phyloP scores from a whole-genome alignment of 2,888 invertebrate species.

The Leptopilina syphax region DNA sequence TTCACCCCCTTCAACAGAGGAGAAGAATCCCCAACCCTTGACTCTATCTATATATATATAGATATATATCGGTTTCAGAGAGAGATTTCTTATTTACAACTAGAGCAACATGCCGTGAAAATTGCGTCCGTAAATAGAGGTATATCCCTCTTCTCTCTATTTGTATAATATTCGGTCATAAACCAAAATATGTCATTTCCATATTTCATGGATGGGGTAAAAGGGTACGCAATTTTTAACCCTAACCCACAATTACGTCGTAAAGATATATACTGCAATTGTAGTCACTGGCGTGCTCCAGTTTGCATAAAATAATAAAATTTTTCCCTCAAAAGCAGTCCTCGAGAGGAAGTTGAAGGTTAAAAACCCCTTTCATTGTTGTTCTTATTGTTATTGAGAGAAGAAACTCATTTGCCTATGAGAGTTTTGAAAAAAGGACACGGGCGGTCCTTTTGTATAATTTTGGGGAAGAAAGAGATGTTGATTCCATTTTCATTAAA shows the following conservation, averaged over 20 bases:
- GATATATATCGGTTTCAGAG: conserved; percentile 10
- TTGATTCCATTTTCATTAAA: conserved; percentile 51
- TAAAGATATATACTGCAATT: conserved; percentile 63
- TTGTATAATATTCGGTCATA: conserved; percentile 54
- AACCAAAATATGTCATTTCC: conserved; percentile 56
- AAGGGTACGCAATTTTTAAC: conserved; percentile 72
- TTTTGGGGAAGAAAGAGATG: conserved; percentile 41
- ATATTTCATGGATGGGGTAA: conserved; percentile 62
- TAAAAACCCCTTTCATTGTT: conserved; percentile 63
- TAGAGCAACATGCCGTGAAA: conserved; percentile 65
- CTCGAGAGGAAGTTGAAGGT: conserved; percentile 66
- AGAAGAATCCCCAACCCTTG: conserved; percentile 67
- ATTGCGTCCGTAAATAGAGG: conserved; percentile 58
- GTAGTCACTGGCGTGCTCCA: conserved; percentile 64
- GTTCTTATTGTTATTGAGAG: too few relatives aligned
- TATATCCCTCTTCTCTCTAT: conserved; percentile 45
- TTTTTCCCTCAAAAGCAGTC: conserved; percentile 37
- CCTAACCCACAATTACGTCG: conserved; percentile 72
- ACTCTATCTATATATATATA: conserved; percentile 1
- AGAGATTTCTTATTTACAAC: conserved; percentile 72
- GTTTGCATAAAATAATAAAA: conserved; percentile 59
- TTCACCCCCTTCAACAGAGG: conserved; percentile 49
- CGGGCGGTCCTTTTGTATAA: conserved; percentile 43
- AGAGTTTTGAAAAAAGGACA: conserved; percentile 46
- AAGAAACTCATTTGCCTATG: conserved; percentile 55